A percentile compares a stretch with the other conserved stretches of the same genome.
These are phyloP conservation scores for Sphecodes monilicornis DNA, from an alignment of 2,888 invertebrate species.

Conservation along the genomic window DNA sequence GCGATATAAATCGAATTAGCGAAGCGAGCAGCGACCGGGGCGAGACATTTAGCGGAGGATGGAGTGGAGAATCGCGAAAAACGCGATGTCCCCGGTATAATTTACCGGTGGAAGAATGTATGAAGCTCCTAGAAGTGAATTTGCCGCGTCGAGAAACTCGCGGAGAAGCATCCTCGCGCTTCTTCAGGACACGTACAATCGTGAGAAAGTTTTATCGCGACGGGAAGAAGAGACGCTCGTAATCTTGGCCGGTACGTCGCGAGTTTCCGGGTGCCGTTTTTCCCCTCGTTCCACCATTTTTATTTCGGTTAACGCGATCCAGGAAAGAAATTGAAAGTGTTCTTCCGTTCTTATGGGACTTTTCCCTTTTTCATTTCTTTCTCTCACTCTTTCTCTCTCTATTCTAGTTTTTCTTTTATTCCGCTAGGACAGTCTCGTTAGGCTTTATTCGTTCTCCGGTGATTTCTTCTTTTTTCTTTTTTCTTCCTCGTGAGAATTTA, in stretches of 20 bases:
- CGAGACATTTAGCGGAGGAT: background rate
- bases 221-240: conserved; percentile 9
- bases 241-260: conserved; percentile 18
- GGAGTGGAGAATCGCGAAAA: background rate
- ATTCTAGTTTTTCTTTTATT: background rate
- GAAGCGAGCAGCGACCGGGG: background rate
- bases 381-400: background rate
- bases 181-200: conserved; percentile 23
- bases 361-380: background rate
- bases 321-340: conserved; percentile 21
- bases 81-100: background rate
- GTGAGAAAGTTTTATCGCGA: conserved; percentile 52
- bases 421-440: background rate
- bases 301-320: background rate
- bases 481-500: conserved; percentile 24
- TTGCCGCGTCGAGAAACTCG: background rate
- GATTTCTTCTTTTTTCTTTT: background rate
- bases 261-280: conserved; percentile 11
- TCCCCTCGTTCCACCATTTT: background rate
- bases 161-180: conserved; percentile 11
- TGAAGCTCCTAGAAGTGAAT: background rate
- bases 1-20: background rate
- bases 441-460: background rate
- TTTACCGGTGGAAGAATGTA: conserved; percentile 1
- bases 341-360: background rate